Percentiles rank a stretch among this genome's conserved stretches.
phyloP scores from a whole-genome alignment of 2,888 invertebrate genomes.

The Agrotis puta region DNA sequence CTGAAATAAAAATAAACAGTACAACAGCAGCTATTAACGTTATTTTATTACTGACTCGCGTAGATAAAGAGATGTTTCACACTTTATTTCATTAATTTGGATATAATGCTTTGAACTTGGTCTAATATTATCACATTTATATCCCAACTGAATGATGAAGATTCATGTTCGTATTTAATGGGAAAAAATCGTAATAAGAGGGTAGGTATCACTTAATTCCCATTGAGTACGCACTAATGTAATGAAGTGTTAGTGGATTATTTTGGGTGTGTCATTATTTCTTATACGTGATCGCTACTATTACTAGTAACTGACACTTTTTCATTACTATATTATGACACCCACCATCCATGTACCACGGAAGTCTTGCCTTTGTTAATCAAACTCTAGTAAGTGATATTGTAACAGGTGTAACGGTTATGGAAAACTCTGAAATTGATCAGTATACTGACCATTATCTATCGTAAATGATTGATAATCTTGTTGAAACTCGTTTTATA shows the following conservation, averaged over 20 bases:
- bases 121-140: slow-evolving; percentile 9
- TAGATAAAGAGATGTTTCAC: not conserved
- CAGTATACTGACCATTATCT: too few relatives aligned
- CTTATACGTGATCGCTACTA: not conserved
- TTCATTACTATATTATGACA: not conserved
- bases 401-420: too few relatives aligned
- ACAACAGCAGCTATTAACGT: not conserved
- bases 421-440: too few relatives aligned
- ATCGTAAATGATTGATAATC: too few relatives aligned
- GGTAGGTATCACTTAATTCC: slow-evolving; percentile 4
- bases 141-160: slow-evolving; percentile 16
- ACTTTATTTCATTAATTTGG: slow-evolving; percentile 9
- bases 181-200: slow-evolving; percentile 20
- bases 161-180: slow-evolving; percentile 17
- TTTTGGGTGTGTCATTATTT: slow-evolving; percentile 1
- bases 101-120: not conserved
- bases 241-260: not conserved
- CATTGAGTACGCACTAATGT: slow-evolving; percentile 18
- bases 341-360: not conserved
- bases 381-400: too few relatives aligned
- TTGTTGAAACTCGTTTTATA: too few relatives aligned
- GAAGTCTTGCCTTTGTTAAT: too few relatives aligned
- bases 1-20: slow-evolving; percentile 8
- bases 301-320: not conserved
- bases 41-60: slow-evolving; percentile 1